Base-by-base conservation (phyloP, 2,797 vertebrate species). In the Phylloscopus collybita region DNA sequence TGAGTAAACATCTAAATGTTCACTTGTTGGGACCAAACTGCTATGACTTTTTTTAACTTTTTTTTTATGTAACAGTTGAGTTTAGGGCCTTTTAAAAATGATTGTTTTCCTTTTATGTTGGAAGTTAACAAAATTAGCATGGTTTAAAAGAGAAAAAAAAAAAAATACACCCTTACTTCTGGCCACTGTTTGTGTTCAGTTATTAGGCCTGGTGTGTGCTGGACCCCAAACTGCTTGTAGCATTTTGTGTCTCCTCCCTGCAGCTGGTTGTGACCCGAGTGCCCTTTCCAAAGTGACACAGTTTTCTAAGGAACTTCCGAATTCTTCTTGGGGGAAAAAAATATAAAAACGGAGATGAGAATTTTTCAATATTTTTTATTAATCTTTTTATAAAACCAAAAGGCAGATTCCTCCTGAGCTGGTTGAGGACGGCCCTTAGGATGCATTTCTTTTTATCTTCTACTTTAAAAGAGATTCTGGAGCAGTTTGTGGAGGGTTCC, bases 281-380 rank as follows among this genome's bases (percentile, higher is more conserved):
- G 96, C 91, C 90, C 97, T 97, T 97, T 96, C 97, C 96, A 95
- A 96, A 97, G 95, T 96, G 82, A 92, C 81, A 80, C 73, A 82
- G 92, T 98, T 98, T 98, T 98, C 97, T 98, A 98, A 97, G 97
- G 92, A 96, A 96, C 97, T 95, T 97, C 94, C 19, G 91, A 96
- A 97, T 97, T 97, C 97, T 97, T 54, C 81, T 91, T 96, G 97
- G 96, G 96, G 95, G 97, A 95, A 96, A 97, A 97, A 96, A 34
- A 34, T 34, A 34, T 94, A 94, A 56, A 97, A 97, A 96, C 93
- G 96, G 90, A 98, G 81, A 97, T 93, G 93, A 97, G 96, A 97
- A 92, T 97, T 98, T 98, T 98, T 97, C 97, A 97, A 94, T 98
- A 98, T 98, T 98, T 98, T 98, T 98, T 98, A 98, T 98, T 98